Percentiles rank a stretch among this genome's conserved stretches.
Evolutionary conservation across 2,113 vertebrate genomes (phyloP).

Genomic region (Pangasianodon gigas): DNA sequence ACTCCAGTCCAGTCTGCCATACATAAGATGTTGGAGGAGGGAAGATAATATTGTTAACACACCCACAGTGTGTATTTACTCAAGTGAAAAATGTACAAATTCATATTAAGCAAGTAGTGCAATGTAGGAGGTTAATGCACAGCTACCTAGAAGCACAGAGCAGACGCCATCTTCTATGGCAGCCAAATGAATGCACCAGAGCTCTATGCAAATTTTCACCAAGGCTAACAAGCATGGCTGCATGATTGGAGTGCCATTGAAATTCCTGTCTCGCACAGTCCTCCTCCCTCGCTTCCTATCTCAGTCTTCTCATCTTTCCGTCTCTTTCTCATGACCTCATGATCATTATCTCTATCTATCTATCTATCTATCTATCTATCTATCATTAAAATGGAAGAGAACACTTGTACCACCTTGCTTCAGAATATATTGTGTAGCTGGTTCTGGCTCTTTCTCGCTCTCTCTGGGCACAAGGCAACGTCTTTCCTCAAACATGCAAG

Average conservation of each 20-base stretch:
- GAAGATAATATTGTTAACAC: neutral
- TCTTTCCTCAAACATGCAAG: conserved; percentile 63
- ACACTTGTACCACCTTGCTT: neutral
- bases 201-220: conserved; percentile 79
- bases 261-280: conserved; percentile 76
- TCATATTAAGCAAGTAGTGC: neutral
- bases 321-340: conserved; percentile 64
- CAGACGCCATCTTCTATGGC: conserved; percentile 75
- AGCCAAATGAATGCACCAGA: conserved; percentile 76
- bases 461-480: conserved; percentile 54
- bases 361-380: conserved; percentile 53
- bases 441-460: conserved; percentile 21
- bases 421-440: conserved; percentile 13
- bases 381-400: conserved; percentile 7
- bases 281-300: conserved; percentile 44
- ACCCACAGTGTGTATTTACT: neutral
- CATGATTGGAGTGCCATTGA: conserved; percentile 80
- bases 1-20: neutral
- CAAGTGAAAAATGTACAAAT: neutral
- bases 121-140: conserved; percentile 65
- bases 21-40: neutral
- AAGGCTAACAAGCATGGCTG: conserved; percentile 78
- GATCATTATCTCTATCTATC: conserved; percentile 60
- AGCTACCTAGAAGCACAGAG: conserved; percentile 70
- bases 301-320: conserved; percentile 65